Conservation (phyloP, 2,113 vertebrate species). For the Fulmarus glacialis region DNA sequence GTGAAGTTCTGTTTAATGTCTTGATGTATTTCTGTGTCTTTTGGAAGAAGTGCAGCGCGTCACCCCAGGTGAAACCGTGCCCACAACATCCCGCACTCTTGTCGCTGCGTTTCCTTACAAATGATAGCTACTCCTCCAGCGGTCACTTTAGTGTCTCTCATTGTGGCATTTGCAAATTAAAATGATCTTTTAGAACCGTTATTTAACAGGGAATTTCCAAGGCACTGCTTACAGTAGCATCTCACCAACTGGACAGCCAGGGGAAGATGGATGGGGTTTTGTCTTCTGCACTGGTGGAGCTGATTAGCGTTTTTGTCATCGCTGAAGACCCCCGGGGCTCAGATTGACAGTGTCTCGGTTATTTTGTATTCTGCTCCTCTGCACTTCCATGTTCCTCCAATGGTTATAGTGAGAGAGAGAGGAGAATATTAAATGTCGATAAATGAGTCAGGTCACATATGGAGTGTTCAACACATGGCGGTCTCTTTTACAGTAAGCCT, state of each 20-base stretch:
- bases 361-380: background rate
- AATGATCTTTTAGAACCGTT: background rate
- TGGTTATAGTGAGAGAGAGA: background rate
- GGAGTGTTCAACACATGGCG: background rate
- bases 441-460: background rate
- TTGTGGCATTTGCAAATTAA: background rate
- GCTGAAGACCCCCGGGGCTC: background rate
- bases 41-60: fast-evolving
- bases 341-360: background rate
- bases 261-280: background rate
- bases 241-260: background rate
- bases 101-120: background rate
- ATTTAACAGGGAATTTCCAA: background rate
- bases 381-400: background rate
- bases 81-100: fast-evolving
- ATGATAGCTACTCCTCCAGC: background rate
- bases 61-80: background rate
- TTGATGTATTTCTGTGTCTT: background rate
- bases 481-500: background rate
- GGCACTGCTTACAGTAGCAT: background rate
- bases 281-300: background rate
- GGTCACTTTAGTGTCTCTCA: background rate
- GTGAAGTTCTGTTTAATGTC: background rate
- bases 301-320: background rate
- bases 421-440: background rate